Evolutionary conservation across 2,113 vertebrate species (phyloP).

Genomic region (Porphyrio hochstetteri): DNA sequence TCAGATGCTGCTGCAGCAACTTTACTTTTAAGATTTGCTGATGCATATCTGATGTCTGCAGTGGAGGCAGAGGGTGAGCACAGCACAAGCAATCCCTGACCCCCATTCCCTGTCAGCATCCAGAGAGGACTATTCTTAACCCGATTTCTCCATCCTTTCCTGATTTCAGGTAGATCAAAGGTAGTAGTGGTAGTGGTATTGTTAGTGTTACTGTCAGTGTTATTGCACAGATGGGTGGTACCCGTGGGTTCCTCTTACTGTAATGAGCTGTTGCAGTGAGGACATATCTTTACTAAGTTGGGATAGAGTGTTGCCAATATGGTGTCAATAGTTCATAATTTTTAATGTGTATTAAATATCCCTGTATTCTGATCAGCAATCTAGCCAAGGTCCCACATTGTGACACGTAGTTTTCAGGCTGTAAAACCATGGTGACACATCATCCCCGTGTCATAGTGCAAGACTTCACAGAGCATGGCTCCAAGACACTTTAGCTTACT

Average conservation of each 20-base stretch:
- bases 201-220: neutral
- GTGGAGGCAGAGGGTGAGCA: neutral
- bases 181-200: too few species aligned
- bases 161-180: neutral
- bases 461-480: neutral
- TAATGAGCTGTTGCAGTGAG: neutral
- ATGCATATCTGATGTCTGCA: neutral
- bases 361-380: neutral
- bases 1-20: neutral
- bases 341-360: neutral
- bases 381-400: neutral
- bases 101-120: neutral
- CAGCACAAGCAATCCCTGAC: neutral
- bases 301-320: neutral
- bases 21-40: neutral
- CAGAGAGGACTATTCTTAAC: neutral
- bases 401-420: neutral
- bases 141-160: neutral
- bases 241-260: neutral
- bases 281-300: neutral
- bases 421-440: neutral
- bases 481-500: neutral
- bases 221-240: neutral
- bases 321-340: neutral
- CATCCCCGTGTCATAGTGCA: neutral